Base-by-base conservation (phyloP, 2,113 vertebrate species). In the Notothenia rossii region DNA sequence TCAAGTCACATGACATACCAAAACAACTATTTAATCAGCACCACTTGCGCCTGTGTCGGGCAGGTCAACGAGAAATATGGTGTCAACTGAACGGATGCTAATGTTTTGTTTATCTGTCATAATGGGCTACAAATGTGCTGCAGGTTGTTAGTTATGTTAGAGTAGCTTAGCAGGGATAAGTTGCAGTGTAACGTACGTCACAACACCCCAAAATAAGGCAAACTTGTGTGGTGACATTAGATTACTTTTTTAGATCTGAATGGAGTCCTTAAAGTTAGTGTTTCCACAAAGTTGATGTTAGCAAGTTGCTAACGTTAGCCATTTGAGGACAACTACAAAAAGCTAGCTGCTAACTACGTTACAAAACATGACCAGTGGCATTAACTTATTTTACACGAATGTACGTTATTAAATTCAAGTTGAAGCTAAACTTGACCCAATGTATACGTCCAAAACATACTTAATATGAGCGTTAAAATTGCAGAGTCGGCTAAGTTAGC, bases 201-300 rank as follows among this genome's bases (percentile, higher is more conserved):
- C 43, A 7, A 12, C n/a, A 40, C 8, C 15, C 20, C 14, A 40
- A 40, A 51, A 2, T 29, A 55, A 33, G 3, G 2, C 7, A 50
- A 17, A 69, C 10, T 4, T 33, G 1, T 51, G 7, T 22, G 2
- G 29, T 60, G 36, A 9, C 4, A 49, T n/a, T 17, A 33, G 4
- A 17, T 40, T 4, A n/a, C 15, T 43, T 55, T 51, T 7, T 46
- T 2, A 54, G 18, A 53, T 2, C 10, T 59, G 10, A 17, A 18
- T 59, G 17, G 2, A 1, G 7, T 33, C 13, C 2, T 1, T 0
- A 5, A 40, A 1, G 10, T 48, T 7, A 58, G 10, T 48, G n/a
- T 66, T 62, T 54, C 15, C 1, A 48, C 2, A 75, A 84, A 86
- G 72, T 82, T 83, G 54, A 54, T 55, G 36, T 73, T 86, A 85